phyloP scores from a whole-genome alignment of 2,888 invertebrate species.

The Baronia brevicornis region DNA sequence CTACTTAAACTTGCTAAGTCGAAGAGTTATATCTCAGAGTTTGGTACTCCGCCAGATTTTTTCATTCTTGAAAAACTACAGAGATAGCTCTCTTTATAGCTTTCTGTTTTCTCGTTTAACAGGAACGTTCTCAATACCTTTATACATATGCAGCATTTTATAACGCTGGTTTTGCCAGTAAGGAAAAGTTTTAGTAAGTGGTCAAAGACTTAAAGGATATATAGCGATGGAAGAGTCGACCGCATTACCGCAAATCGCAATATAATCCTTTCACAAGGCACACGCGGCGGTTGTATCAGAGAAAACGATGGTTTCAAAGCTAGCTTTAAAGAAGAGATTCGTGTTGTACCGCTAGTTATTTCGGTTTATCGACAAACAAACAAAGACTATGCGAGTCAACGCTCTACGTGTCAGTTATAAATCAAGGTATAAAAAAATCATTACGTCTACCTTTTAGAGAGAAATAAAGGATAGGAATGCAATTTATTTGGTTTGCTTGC shows the following conservation, averaged over 20 bases:
- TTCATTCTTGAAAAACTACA: too few relatives aligned
- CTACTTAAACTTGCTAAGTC: too few relatives aligned
- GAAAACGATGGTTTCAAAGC: conserved; percentile 26
- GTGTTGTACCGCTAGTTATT: conserved; percentile 57
- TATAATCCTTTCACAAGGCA: conserved; percentile 51
- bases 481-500: conserved; percentile 6
- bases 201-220: conserved; percentile 40
- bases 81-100: too few relatives aligned
- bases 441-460: conserved; percentile 34
- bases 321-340: conserved; percentile 41
- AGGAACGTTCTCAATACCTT: too few relatives aligned
- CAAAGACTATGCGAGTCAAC: conserved; percentile 36
- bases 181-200: conserved; percentile 48
- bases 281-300: conserved; percentile 18
- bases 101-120: too few relatives aligned
- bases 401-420: conserved; percentile 45
- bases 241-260: conserved; percentile 54
- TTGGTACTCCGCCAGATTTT: too few relatives aligned
- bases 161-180: conserved; percentile 21
- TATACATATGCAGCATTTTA: too few relatives aligned
- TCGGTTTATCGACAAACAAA: conserved; percentile 56
- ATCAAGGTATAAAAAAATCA: conserved; percentile 41
- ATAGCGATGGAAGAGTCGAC: conserved; percentile 32
- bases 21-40: too few relatives aligned
- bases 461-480: conserved; percentile 31